These are phyloP conservation scores for Antheraea yamamai DNA, from an alignment of 2,888 invertebrate genomes.

Conservation along the genomic window DNA sequence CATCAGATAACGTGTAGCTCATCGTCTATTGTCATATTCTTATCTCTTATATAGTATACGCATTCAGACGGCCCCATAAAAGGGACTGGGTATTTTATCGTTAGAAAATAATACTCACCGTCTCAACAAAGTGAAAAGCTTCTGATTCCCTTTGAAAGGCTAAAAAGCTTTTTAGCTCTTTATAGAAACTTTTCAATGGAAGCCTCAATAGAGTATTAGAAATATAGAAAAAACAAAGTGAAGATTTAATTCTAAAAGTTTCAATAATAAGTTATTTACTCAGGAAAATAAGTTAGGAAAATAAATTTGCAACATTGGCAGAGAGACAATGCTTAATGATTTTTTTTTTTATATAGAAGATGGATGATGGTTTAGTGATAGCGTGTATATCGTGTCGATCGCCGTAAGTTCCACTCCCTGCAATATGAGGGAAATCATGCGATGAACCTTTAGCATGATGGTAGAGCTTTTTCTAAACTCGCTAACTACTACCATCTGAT, in stretches of 20 bases:
- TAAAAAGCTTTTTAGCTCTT: slow-evolving; percentile 1
- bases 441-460: too few species aligned
- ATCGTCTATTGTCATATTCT: not conserved
- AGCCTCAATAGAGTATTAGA: not conserved
- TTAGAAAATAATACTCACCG: not conserved
- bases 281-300: not conserved
- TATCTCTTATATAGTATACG: not conserved
- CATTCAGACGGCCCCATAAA: not conserved
- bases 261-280: not conserved
- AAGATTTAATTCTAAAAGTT: not conserved
- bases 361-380: too few species aligned
- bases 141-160: not conserved
- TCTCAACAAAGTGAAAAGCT: not conserved
- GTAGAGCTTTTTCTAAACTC: too few species aligned
- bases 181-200: not conserved
- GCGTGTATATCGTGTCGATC: too few species aligned
- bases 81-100: not conserved
- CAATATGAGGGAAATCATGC: too few species aligned
- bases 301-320: too few species aligned
- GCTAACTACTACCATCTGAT: too few species aligned
- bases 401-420: too few species aligned
- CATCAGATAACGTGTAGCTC: not conserved
- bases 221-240: not conserved
- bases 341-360: too few species aligned
- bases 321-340: too few species aligned